phyloP scores from a whole-genome alignment of 1,140 invertebrate species.

The Procambarus virginalis region DNA sequence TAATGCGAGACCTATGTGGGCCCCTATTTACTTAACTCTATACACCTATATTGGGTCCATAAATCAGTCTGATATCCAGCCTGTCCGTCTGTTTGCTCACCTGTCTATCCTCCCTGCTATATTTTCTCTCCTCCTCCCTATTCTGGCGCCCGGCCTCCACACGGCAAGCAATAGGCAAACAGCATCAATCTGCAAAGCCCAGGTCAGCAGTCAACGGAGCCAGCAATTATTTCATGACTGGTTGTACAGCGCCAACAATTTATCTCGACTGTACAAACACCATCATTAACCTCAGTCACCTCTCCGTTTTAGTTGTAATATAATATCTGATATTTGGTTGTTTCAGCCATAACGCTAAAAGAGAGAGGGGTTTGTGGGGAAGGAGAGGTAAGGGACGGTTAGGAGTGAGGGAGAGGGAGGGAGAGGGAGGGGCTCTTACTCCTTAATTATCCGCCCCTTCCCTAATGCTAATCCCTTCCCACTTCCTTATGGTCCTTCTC shows the following conservation, averaged over 20 bases:
- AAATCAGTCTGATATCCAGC: no score
- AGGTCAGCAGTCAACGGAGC: neutral
- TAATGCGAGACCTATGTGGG: no score
- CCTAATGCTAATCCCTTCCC: neutral
- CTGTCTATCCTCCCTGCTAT: neutral
- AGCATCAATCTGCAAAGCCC: neutral
- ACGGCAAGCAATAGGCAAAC: neutral
- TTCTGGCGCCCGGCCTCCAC: neutral
- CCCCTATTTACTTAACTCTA: no score
- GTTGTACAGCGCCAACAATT: neutral
- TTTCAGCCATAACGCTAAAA: neutral
- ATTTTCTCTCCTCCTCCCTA: neutral
- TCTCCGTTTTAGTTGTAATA: neutral
- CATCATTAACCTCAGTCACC: neutral
- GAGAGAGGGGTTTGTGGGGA: no score
- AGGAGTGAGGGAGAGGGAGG: conserved; percentile 11
- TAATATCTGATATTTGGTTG: no score
- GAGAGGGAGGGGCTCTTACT: neutral
- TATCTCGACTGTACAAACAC: neutral
- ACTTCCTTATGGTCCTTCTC: neutral
- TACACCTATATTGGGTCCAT: no score
- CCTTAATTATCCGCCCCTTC: no score
- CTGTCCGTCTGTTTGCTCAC: no score
- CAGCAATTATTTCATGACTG: conserved; percentile 1
- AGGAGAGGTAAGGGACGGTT: neutral